Evolutionary conservation across 2,888 invertebrate species (phyloP), one percentile per base, ranked within the genome.

Genomic region (Chrysopilus asiliformis): DNA sequence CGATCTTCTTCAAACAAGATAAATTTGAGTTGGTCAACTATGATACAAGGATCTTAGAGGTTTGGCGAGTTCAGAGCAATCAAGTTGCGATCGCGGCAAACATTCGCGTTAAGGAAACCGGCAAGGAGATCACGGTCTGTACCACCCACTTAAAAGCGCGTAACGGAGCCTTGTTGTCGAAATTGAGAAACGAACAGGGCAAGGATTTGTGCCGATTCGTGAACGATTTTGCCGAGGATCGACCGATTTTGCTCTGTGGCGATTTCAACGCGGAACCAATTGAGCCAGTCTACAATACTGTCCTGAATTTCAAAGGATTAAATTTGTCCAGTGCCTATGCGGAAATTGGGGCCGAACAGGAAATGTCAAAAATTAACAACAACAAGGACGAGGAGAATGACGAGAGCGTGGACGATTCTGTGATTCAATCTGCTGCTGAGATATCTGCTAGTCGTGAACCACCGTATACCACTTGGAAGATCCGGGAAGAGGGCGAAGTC

Each of bases 71-170:
- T 6, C 76, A 76, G 53, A 78, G 77, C 50, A 79, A 79, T 58
- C 79, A 79, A 65, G 78, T 81, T 12, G 75, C 74, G 13, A 65
- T 81, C 18, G 58, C 70, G 34, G 68, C 67, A 3, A 64, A 69
- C 34, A 57, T 79, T 7, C 64, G 67, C 39, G 52, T 72, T 15
- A 64, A 65, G 39, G 65, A 64, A 35, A 72, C 71, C 0, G 70
- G 68, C 1, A 66, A 70, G 41, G 72, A 76, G 50, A 58, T 82
- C 14, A 72, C 72, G 46, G 68, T 81, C 0, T 74, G 73, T 20
- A 79, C 78, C 1, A 81, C 81, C 1, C 83, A 83, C 54, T 60
- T 83, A 10, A 83, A 83, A 57, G 80, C 82, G 0, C 71, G 78
- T 12, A 69, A 69, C 41, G 78, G 79, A 1, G 73, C 78, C 0